Percentiles rank a stretch among this genome's conserved stretches.
Evolutionary conservation across 2,113 vertebrate genomes (phyloP).

Genomic region (Craseonycteris thonglongyai): DNA sequence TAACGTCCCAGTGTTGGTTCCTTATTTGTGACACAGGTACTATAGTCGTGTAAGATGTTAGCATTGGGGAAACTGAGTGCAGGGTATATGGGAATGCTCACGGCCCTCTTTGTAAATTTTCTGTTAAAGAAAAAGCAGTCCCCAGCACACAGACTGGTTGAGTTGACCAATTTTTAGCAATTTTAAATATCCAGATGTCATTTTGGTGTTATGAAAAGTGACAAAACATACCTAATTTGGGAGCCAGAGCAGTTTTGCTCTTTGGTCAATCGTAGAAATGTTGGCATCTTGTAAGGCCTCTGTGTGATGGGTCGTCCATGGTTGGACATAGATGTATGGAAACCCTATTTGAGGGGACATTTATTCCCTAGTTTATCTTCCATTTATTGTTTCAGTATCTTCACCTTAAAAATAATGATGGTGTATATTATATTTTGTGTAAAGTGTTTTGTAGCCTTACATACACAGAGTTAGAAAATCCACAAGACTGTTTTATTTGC

Average conservation of each 20-base stretch:
- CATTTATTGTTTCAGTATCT: background rate
- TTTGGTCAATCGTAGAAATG: background rate
- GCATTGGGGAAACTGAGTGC: background rate
- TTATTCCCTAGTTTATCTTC: background rate
- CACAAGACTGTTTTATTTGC: background rate
- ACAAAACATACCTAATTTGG: background rate
- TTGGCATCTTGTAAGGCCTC: accelerated
- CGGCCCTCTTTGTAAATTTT: background rate
- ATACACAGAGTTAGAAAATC: background rate
- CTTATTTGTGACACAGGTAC: background rate
- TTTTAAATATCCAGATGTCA: background rate
- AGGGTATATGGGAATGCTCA: background rate
- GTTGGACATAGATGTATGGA: background rate
- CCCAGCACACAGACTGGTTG: background rate
- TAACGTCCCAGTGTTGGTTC: background rate
- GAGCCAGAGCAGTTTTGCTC: background rate
- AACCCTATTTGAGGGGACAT: background rate
- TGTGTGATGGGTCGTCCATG: accelerated
- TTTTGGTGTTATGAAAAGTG: background rate
- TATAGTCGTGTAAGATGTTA: background rate
- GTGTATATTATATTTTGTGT: background rate
- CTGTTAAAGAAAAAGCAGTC: background rate
- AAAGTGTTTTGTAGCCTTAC: background rate
- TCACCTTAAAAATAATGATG: background rate
- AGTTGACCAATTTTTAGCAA: background rate